Conservation (phyloP, 2,797 vertebrate genomes). For the Poeciliopsis paucimaculata region DNA sequence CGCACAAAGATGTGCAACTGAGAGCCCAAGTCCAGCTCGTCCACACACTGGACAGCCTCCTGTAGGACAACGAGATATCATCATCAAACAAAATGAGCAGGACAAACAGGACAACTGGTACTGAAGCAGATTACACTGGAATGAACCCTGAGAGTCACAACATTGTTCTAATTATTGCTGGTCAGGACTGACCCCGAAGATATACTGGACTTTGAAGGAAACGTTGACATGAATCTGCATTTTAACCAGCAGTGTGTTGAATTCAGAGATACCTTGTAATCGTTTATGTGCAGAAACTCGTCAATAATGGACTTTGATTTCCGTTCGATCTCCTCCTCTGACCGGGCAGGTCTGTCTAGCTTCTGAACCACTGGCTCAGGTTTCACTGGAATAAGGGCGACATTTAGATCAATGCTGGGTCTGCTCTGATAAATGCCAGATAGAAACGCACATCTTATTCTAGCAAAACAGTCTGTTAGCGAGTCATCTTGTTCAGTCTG, state of each 20-base stretch:
- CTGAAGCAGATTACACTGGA: not conserved
- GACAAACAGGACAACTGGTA: not conserved
- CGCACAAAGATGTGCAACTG: constrained; percentile 89
- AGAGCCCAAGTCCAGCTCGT: constrained; percentile 86
- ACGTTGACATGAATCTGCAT: not conserved
- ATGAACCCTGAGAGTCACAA: not conserved
- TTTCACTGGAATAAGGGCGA: constrained; percentile 75
- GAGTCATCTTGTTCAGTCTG: too few relatives aligned
- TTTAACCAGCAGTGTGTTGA: not conserved
- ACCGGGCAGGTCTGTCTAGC: constrained; percentile 80
- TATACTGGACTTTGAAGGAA: not conserved
- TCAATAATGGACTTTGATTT: constrained; percentile 96
- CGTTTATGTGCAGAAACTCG: constrained; percentile 97
- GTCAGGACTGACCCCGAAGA: not conserved
- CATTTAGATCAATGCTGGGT: not conserved
- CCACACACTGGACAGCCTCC: constrained; percentile 96
- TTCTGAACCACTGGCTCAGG: constrained; percentile 78
- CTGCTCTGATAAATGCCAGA: not conserved
- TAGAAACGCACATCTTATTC: not conserved
- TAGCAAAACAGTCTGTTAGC: not conserved
- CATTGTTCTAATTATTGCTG: not conserved
- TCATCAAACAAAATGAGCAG: not conserved
- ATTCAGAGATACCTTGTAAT: constrained; percentile 86
- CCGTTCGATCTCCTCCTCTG: constrained; percentile 91
- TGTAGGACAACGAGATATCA: constrained; percentile 52